Percentiles rank a stretch among this genome's conserved stretches.
Evolutionary conservation across 2,113 vertebrate species (phyloP).

Genomic region (Polypterus senegalus): DNA sequence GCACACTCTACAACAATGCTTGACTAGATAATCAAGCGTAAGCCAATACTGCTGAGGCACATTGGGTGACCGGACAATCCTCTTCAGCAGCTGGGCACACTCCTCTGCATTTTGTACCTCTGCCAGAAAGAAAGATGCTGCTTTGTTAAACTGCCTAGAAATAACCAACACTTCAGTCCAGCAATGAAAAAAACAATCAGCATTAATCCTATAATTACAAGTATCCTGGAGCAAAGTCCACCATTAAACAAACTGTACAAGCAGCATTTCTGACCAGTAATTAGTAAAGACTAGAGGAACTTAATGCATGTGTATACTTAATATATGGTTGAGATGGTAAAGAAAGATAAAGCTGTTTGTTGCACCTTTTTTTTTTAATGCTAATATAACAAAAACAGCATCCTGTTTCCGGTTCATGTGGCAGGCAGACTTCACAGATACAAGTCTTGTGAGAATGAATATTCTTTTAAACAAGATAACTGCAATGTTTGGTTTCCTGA

Average conservation of each 20-base stretch:
- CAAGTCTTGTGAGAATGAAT: not conserved
- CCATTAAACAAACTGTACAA: too few relatives aligned
- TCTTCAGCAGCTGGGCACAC: conserved; percentile 67
- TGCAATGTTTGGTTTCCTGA: too few relatives aligned
- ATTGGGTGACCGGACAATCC: conserved; percentile 59
- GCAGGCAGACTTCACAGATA: conserved; percentile 26
- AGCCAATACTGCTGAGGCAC: conserved; percentile 89
- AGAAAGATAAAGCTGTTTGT: too few relatives aligned
- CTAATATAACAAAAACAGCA: conserved; percentile 55
- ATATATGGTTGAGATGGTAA: too few relatives aligned
- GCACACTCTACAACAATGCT: conserved; percentile 80
- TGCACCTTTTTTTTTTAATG: conserved; percentile 31
- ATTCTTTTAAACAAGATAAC: not conserved
- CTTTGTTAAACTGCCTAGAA: too few relatives aligned
- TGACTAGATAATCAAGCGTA: conserved; percentile 79
- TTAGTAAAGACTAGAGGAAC: too few relatives aligned
- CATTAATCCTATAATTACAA: too few relatives aligned
- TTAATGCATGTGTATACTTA: too few relatives aligned
- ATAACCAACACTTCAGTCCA: too few relatives aligned
- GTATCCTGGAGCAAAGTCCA: too few relatives aligned
- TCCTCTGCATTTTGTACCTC: conserved; percentile 77
- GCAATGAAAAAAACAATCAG: too few relatives aligned
- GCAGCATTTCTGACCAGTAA: too few relatives aligned
- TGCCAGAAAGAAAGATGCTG: conserved; percentile 27
- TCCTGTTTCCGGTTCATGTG: conserved; percentile 65